Conservation (phyloP, 1,140 invertebrate genomes). For the Dolichoris vasculosae region DNA sequence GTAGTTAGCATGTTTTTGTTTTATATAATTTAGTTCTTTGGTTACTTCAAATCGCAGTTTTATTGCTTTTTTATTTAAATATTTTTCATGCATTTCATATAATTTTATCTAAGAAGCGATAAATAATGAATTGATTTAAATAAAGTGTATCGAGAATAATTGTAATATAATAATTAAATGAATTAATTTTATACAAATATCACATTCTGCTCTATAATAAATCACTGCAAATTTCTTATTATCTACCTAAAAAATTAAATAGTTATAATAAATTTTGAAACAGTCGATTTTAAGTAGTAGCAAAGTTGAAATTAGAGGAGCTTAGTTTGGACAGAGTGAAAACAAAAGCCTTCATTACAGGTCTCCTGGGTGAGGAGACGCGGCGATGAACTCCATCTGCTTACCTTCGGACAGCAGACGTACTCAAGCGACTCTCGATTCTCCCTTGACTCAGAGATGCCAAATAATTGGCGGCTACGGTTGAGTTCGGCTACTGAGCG, state of each 20-base stretch:
- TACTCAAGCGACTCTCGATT: slow-evolving; percentile 88
- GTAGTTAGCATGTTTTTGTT: too few relatives aligned
- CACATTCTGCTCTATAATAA: too few relatives aligned
- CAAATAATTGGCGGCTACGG: slow-evolving; percentile 86
- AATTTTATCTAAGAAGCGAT: too few relatives aligned
- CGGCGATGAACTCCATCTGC: slow-evolving; percentile 82
- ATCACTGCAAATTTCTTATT: too few relatives aligned
- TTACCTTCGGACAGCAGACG: slow-evolving; percentile 85
- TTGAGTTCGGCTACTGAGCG: slow-evolving; percentile 83
- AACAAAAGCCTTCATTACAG: slow-evolving; percentile 65
- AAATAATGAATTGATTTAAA: too few relatives aligned
- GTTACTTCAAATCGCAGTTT: too few relatives aligned
- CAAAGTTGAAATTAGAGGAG: slow-evolving; percentile 10
- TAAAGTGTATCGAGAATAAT: too few relatives aligned
- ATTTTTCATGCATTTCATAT: too few relatives aligned
- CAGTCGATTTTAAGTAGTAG: background rate
- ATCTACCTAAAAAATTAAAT: background rate
- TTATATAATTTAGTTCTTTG: too few relatives aligned
- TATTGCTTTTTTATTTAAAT: too few relatives aligned
- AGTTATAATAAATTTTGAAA: background rate
- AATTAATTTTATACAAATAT: too few relatives aligned
- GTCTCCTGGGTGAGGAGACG: slow-evolving; percentile 86
- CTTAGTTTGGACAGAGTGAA: background rate
- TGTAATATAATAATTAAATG: too few relatives aligned
- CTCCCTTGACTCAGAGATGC: slow-evolving; percentile 81